Conservation (phyloP, 2,888 invertebrate genomes). For the Alloplasta piceator region DNA sequence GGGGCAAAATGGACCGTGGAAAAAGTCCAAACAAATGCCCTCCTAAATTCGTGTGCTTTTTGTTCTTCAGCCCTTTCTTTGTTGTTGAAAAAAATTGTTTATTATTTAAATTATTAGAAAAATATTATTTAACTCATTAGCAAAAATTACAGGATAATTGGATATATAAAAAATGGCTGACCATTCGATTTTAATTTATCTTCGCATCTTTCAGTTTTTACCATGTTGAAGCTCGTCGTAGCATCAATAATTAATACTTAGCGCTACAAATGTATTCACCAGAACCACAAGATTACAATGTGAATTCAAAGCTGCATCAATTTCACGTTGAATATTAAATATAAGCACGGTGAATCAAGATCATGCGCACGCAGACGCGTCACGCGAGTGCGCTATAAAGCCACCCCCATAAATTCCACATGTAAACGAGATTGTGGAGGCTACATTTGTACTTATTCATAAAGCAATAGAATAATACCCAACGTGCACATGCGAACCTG, state of each 20-base stretch:
- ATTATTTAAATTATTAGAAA: too few relatives aligned
- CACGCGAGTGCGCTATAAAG: background rate
- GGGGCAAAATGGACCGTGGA: too few relatives aligned
- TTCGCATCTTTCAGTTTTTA: too few relatives aligned
- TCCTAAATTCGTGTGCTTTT: too few relatives aligned
- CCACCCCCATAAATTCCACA: background rate
- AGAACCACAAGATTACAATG: background rate
- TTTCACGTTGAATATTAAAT: background rate
- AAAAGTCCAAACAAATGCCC: too few relatives aligned
- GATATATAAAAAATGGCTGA: too few relatives aligned
- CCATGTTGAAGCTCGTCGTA: too few relatives aligned
- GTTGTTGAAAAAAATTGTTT: too few relatives aligned
- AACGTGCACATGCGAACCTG: conserved; percentile 20
- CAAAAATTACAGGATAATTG: too few relatives aligned
- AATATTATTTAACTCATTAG: too few relatives aligned
- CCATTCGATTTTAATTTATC: too few relatives aligned
- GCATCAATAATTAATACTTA: background rate
- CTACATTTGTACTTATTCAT: conserved; percentile 25
- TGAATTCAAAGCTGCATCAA: background rate
- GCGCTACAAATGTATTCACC: background rate
- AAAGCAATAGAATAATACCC: conserved; percentile 31
- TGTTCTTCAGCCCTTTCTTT: too few relatives aligned
- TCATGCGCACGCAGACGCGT: background rate
- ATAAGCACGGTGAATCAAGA: background rate
- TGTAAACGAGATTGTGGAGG: background rate